Conservation (phyloP, 2,888 invertebrate species). For the Patella ulyssiponensis region DNA sequence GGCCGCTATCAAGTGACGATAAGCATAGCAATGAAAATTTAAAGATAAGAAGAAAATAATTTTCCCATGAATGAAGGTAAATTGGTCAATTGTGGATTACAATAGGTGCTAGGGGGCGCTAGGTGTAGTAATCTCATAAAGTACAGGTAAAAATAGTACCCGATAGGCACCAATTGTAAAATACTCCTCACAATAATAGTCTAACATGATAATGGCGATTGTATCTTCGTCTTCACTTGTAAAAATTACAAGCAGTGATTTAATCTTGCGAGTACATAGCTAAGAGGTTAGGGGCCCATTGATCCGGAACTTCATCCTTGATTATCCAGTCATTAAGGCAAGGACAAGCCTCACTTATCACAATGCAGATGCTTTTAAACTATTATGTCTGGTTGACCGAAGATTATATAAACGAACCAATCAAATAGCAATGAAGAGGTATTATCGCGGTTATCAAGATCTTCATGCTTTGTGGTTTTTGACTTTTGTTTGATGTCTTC, state of each 20-base stretch:
- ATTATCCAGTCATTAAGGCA: conserved; percentile 1
- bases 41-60: neutral
- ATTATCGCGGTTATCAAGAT: conserved; percentile 2
- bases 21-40: no score
- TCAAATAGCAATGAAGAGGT: neutral
- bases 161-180: no score
- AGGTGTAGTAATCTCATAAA: neutral
- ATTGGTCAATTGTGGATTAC: conserved; percentile 4
- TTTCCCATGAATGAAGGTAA: conserved; percentile 2
- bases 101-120: neutral
- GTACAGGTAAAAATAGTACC: no score
- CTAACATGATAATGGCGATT: no score
- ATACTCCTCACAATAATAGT: no score
- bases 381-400: conserved; percentile 8
- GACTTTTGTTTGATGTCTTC: neutral
- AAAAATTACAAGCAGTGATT: neutral
- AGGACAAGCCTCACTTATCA: neutral
- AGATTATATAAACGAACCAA: neutral
- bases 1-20: no score
- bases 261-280: neutral
- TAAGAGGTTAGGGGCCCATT: neutral
- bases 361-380: neutral
- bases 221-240: no score
- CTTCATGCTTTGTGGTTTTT: neutral
- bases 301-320: neutral